These are phyloP conservation scores for Nasua narica DNA, from an alignment of 2,797 vertebrate genomes.

Conservation along the genomic window DNA sequence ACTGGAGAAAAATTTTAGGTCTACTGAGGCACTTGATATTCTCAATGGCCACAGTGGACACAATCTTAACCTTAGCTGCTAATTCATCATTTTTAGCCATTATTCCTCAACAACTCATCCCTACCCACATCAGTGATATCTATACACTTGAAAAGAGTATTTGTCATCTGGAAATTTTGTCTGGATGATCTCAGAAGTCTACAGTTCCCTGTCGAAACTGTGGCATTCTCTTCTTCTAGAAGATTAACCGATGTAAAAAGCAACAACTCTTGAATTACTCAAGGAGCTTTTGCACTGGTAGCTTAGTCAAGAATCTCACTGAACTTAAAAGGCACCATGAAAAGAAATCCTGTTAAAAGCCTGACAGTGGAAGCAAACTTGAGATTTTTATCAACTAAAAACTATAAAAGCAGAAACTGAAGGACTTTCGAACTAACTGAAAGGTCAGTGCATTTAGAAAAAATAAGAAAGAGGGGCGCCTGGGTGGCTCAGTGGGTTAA, in stretches of 20 bases:
- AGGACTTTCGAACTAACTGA: not conserved
- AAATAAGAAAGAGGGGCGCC: too few relatives aligned
- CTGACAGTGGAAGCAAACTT: not conserved
- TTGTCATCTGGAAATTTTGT: not conserved
- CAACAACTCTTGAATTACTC: not conserved
- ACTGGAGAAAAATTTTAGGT: not conserved
- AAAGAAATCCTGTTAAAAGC: not conserved
- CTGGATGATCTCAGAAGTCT: not conserved
- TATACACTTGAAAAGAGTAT: not conserved
- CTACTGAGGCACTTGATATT: not conserved
- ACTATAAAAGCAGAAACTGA: not conserved
- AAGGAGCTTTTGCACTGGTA: not conserved
- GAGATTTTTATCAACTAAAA: not conserved
- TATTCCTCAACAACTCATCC: not conserved
- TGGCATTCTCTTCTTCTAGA: not conserved
- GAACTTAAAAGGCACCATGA: not conserved
- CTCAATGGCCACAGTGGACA: not conserved
- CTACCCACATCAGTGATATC: not conserved
- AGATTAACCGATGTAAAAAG: slow-evolving; percentile 39
- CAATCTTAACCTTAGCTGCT: not conserved
- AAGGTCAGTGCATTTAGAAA: not conserved
- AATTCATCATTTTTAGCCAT: not conserved
- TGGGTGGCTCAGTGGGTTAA: too few relatives aligned
- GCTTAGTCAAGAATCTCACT: not conserved
- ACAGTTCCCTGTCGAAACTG: not conserved